These are phyloP conservation scores for Diploscapter pachys DNA, from an alignment of 1,140 invertebrate genomes.

Conservation along the genomic window DNA sequence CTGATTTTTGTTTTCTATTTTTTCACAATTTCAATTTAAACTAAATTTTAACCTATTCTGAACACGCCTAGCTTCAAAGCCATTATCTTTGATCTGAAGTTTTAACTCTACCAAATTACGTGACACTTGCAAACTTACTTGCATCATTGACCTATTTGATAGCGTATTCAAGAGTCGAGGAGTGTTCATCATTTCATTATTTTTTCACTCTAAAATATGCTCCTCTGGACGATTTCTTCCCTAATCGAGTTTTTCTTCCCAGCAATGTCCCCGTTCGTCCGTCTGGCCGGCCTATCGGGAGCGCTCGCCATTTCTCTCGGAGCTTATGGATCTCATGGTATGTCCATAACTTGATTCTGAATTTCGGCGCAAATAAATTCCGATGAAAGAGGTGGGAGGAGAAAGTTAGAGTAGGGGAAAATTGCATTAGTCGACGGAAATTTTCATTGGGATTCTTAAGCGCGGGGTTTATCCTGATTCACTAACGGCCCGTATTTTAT, in stretches of 20 bases:
- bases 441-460: slow-evolving; percentile 1
- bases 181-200: neutral
- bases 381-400: too few relatives aligned
- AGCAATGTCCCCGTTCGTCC: slow-evolving; percentile 53
- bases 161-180: neutral
- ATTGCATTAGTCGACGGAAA: neutral
- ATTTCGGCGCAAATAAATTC: too few relatives aligned
- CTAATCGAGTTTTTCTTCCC: neutral
- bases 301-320: slow-evolving; percentile 79
- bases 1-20: too few relatives aligned
- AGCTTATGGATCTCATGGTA: slow-evolving; percentile 83
- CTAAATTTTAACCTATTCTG: too few relatives aligned
- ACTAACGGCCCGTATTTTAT: neutral
- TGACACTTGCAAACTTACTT: too few relatives aligned
- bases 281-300: slow-evolving; percentile 70
- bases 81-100: too few relatives aligned
- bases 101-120: too few relatives aligned
- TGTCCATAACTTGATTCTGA: slow-evolving; percentile 20
- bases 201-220: neutral
- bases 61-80: too few relatives aligned
- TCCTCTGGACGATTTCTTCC: slow-evolving; percentile 1
- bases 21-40: too few relatives aligned
- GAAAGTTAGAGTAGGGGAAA: too few relatives aligned
- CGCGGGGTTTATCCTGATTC: neutral
- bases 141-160: neutral